A percentile compares a stretch with the other conserved stretches of the same genome.
Evolutionary conservation across 2,888 invertebrate genomes (phyloP).

Genomic region (Muscina levida): DNA sequence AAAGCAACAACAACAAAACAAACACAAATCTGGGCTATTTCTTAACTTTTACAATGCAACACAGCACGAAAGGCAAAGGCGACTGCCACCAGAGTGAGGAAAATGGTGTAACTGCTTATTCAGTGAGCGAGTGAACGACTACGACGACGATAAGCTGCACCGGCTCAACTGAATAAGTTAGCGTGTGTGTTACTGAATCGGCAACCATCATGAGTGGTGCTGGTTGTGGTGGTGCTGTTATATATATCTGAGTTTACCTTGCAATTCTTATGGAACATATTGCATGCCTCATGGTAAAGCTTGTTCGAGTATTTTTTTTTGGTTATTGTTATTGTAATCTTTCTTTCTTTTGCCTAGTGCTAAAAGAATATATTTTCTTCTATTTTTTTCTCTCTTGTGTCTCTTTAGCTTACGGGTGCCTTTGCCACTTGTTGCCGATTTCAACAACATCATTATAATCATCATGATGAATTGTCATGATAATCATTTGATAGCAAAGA

Average conservation of each 20-base stretch:
- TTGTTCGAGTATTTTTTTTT: neutral
- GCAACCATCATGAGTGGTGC: neutral
- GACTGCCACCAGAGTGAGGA: neutral
- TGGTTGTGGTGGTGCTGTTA: no score
- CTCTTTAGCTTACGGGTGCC: neutral
- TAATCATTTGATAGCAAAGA: neutral
- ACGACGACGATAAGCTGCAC: no score
- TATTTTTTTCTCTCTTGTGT: neutral
- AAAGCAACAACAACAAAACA: no score
- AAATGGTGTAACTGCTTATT: conserved; percentile 42
- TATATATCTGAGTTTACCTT: no score
- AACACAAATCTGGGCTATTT: conserved; percentile 39
- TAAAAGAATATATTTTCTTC: no score
- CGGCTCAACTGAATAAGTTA: no score
- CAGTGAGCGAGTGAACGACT: no score
- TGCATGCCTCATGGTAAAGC: neutral
- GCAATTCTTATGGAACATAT: conserved; percentile 30
- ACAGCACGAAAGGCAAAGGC: neutral
- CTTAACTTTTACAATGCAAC: neutral
- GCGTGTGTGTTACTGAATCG: no score
- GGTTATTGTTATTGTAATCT: neutral
- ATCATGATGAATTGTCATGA: conserved; percentile 2
- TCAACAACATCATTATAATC: conserved; percentile 7
- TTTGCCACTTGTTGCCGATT: neutral
- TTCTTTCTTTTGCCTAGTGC: no score